Evolutionary conservation across 2,888 invertebrate species (phyloP).

Genomic region (Strigamia transsilvanica): DNA sequence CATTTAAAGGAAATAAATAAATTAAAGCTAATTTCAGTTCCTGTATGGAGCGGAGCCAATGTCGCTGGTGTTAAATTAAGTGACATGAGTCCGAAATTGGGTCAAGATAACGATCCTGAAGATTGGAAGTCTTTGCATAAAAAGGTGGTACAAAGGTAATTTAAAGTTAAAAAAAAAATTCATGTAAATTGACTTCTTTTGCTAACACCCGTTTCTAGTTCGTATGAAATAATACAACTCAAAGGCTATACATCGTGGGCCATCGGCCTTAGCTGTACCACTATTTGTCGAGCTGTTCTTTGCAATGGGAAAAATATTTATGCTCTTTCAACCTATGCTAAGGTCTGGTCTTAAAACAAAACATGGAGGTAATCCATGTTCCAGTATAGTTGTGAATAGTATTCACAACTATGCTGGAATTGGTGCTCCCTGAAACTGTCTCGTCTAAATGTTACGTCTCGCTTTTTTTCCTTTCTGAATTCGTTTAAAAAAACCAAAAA

Average conservation of each 20-base stretch:
- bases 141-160: slow-evolving; percentile 78
- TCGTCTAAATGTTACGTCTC: too few relatives aligned
- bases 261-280: slow-evolving; percentile 80
- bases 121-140: slow-evolving; percentile 81
- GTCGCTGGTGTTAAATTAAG: slow-evolving; percentile 85
- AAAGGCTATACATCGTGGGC: slow-evolving; percentile 95
- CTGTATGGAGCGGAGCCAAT: slow-evolving; percentile 94
- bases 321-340: slow-evolving; percentile 79
- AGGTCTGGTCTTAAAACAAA: slow-evolving; percentile 67
- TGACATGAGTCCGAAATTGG: slow-evolving; percentile 79
- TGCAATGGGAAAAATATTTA: slow-evolving; percentile 78
- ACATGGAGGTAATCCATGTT: not conserved
- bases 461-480: not conserved
- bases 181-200: not conserved
- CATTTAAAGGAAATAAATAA: not conserved
- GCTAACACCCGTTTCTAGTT: slow-evolving; percentile 67
- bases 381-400: too few relatives aligned
- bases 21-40: slow-evolving; percentile 69
- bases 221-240: slow-evolving; percentile 84
- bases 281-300: slow-evolving; percentile 76
- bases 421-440: too few relatives aligned
- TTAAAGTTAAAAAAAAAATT: not conserved
- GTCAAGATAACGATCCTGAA: slow-evolving; percentile 77
- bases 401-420: too few relatives aligned
- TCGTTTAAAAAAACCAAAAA: too few relatives aligned